These are phyloP conservation scores for Anaspis maculata DNA, from an alignment of 2,888 invertebrate genomes.

Conservation along the genomic window DNA sequence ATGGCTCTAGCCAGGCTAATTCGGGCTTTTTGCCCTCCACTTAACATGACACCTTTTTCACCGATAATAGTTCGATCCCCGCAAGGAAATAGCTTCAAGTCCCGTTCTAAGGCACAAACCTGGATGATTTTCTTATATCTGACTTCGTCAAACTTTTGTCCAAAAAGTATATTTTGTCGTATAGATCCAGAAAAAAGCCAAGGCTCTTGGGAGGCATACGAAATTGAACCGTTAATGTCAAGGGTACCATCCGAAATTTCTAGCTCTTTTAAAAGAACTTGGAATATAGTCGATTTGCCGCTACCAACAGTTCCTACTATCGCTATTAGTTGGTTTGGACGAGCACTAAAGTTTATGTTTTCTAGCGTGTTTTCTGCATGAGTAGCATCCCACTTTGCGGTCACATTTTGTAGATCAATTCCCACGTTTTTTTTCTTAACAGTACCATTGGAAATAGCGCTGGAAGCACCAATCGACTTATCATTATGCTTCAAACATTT, in stretches of 20 bases:
- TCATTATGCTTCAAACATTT: no score
- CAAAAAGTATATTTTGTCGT: conserved; percentile 86
- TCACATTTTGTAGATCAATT: conserved; percentile 23
- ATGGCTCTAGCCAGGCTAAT: conserved; percentile 79
- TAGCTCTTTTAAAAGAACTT: conserved; percentile 60
- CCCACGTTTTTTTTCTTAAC: conserved; percentile 7
- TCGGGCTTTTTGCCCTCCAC: conserved; percentile 77
- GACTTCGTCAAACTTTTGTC: conserved; percentile 59
- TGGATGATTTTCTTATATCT: conserved; percentile 58
- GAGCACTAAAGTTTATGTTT: conserved; percentile 54
- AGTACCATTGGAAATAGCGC: conserved; percentile 6
- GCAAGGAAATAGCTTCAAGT: conserved; percentile 63
- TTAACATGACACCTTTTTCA: conserved; percentile 62
- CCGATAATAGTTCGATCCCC: conserved; percentile 74
- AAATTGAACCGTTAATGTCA: conserved; percentile 57
- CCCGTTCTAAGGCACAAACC: conserved; percentile 61
- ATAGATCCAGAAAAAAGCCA: conserved; percentile 77
- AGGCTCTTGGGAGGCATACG: conserved; percentile 77
- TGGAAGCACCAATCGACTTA: no score
- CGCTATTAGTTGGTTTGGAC: conserved; percentile 48
- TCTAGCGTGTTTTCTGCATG: conserved; percentile 41
- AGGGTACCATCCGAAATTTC: conserved; percentile 55
- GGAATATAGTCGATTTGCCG: conserved; percentile 51
- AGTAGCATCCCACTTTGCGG: conserved; percentile 1
- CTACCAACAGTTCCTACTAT: conserved; percentile 57